Evolutionary conservation across 2,113 vertebrate species (phyloP), one percentile per base, ranked within the genome.

Genomic region (Takifugu flavidus): DNA sequence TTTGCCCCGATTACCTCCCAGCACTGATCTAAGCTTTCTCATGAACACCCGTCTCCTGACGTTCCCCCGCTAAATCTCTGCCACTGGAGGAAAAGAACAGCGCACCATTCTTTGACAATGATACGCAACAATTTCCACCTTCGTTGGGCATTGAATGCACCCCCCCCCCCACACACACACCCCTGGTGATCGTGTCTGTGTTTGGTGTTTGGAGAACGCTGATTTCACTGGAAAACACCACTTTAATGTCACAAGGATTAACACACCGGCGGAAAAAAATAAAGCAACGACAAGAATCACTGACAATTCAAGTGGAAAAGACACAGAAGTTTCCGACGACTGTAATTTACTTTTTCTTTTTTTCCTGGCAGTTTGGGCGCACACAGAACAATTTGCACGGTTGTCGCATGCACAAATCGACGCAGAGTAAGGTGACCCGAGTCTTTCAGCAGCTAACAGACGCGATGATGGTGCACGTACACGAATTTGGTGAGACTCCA

Each of bases 121-220:
- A 62, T 63, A 65, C 57, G 69, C 70, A 82, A 74, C 79, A 68
- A 78, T 78, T 77, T 62, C 74, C 52, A 14, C 56, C 74, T 74
- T 83, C 64, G 78, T 84, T 82, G 85, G 86, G 70, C 85, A 86
- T 89, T 88, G 87, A 84, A 82, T 72, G 79, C 75, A 75, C 77
- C 84, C 78, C 68, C 67, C 68, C 70, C 74, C 50, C 69, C 49
- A n/a, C n/a, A n/a, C n/a, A n/a, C n/a, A n/a, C 59, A 57, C 42
- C 26, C 47, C 55, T 56, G 62, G 10, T 53, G 63, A 66, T 80
- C 55, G 59, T 57, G 57, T 72, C 53, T 2, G 50, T 27, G 34
- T 72, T 46, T 31, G 29, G 78, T 10, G 46, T 54, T 47, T n/a
- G 45, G 25, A 45, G 67, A 70, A 76, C 75, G 71, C 77, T 77